Evolutionary conservation across 2,113 vertebrate species (phyloP), one percentile per base, ranked within the genome.

Genomic region (Aspiorhynchus laticeps): DNA sequence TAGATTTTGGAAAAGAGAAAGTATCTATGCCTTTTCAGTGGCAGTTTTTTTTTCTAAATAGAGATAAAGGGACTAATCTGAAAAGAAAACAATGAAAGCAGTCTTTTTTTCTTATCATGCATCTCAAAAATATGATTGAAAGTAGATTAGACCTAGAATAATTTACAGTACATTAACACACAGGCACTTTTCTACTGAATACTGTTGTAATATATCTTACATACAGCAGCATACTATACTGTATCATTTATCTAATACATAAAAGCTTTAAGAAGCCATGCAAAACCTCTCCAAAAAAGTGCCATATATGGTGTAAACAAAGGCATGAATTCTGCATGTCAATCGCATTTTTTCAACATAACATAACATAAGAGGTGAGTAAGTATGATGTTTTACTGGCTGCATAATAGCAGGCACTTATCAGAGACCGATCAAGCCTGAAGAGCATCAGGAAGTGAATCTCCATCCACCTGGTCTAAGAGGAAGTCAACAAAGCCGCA

Each of bases 401-500:
- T 43, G 79, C 36, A 43, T 43, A 65, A 46, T 11, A 65, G 59
- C 59, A 81, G 26, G 41, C 43, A 31, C 26, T 76, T 28, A 36
- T 61, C 77, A 85, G n/a, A 63, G 17, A 79, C 11, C 33, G 75
- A 80, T 90, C 89, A 80, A 85, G 79, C 51, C 65, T 87, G 43
- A 84, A 77, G 51, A 38, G 87, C 85, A 93, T 90, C 73, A 94
- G 95, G 95, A 95, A 95, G 95, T 92, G 89, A 93, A 93, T 93
- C 87, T 93, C 85, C 85, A 91, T 92, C 94, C 95, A 95, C 95
- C 94, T 95, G 94, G 90, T 91, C 88, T 88, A 85, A 94, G 90
- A 94, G 95, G 95, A 96, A 96, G 94, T 95, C 93, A 95, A 95
- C 95, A 95, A 91, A 95, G 93, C 93, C 94, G 88, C 94, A 94